These are phyloP conservation scores for Gerris lacustris DNA, from an alignment of 2,888 invertebrate species.

Conservation along the genomic window DNA sequence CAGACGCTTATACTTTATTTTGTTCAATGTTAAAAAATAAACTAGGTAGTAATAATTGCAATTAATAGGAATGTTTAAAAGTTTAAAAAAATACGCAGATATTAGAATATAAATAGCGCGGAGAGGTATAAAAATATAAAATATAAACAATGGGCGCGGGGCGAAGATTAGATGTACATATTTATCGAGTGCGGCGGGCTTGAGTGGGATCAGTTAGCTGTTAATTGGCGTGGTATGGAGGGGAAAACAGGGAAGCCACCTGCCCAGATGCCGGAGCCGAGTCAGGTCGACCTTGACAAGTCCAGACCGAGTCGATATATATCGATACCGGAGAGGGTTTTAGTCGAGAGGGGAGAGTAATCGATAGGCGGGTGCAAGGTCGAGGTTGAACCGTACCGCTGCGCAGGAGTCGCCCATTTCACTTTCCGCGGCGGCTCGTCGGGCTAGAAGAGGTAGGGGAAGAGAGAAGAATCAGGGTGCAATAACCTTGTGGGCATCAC, in stretches of 20 bases:
- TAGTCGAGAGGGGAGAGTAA: background rate
- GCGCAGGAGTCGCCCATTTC: conserved; percentile 5
- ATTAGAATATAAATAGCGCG: too few species aligned
- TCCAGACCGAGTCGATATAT: background rate
- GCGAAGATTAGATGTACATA: background rate
- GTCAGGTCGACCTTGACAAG: background rate
- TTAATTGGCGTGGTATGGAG: background rate
- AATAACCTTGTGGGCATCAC: background rate
- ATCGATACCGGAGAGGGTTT: background rate
- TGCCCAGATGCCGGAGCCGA: background rate
- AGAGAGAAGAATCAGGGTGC: background rate
- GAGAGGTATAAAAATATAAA: too few species aligned
- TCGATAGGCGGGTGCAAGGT: background rate
- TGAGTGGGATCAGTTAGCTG: background rate
- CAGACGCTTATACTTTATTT: too few species aligned
- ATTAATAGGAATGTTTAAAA: too few species aligned
- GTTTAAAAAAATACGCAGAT: too few species aligned
- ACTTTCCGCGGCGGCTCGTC: background rate
- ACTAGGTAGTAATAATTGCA: too few species aligned
- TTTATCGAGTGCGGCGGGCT: background rate
- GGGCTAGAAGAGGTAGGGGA: background rate
- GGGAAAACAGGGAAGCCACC: background rate
- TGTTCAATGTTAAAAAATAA: too few species aligned
- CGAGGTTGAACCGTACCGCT: conserved; percentile 5
- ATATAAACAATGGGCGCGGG: too few species aligned